A percentile compares a stretch with the other conserved stretches of the same genome.
Conservation (phyloP, 35 echinoderm and acorn worm genomes). For the Acanthaster planci region DNA sequence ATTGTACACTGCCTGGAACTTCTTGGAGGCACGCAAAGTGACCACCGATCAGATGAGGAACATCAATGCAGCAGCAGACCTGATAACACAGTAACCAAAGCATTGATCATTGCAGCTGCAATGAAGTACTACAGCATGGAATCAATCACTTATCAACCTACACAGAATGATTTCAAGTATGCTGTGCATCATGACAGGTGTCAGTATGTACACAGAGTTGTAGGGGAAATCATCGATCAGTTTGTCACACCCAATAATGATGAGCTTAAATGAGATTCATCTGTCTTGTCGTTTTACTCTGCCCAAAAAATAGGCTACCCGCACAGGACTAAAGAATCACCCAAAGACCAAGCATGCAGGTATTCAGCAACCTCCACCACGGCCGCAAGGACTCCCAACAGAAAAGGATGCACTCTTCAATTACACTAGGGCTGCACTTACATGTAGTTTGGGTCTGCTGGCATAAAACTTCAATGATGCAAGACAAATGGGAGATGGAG, state of each 20-base stretch:
- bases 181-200: slow-evolving; percentile 17
- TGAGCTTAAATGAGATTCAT: slow-evolving; percentile 23
- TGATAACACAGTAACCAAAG: slow-evolving; percentile 27
- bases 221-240: slow-evolving; percentile 25
- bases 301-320: slow-evolving; percentile 39
- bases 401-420: slow-evolving; percentile 63
- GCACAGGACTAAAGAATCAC: slow-evolving; percentile 32
- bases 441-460: slow-evolving; percentile 44
- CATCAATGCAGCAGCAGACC: slow-evolving; percentile 43
- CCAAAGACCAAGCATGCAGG: not conserved
- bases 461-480: slow-evolving; percentile 58
- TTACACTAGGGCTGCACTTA: slow-evolving; percentile 45
- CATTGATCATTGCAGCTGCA: slow-evolving; percentile 38
- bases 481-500: slow-evolving; percentile 54
- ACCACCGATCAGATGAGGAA: slow-evolving; percentile 48
- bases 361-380: slow-evolving; percentile 19
- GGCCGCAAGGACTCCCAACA: not conserved
- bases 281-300: slow-evolving; percentile 18
- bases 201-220: slow-evolving; percentile 2
- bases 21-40: slow-evolving; percentile 28
- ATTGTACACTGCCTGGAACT: slow-evolving; percentile 30
- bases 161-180: slow-evolving; percentile 32
- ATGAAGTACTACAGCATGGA: slow-evolving; percentile 52
- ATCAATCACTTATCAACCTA: slow-evolving; percentile 4
- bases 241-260: slow-evolving; percentile 30